Percentiles rank a stretch among this genome's conserved stretches.
Conservation (phyloP, 2,888 invertebrate genomes). For the Iselma pallidipennis region DNA sequence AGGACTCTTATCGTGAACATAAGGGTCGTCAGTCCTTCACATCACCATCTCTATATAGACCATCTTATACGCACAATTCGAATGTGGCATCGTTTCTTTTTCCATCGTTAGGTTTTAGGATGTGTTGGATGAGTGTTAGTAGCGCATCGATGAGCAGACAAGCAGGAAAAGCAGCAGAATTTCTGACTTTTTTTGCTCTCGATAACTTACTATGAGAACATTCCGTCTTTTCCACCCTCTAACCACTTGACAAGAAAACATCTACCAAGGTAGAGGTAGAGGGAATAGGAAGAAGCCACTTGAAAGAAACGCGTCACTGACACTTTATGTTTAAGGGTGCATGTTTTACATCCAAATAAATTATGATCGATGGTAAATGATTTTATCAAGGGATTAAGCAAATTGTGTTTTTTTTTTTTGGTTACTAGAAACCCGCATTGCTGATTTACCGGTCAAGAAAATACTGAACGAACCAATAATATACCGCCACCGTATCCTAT, state of each 20-base stretch:
- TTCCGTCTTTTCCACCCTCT: not conserved
- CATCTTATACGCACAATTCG: not conserved
- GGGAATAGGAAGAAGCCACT: not conserved
- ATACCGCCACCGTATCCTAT: too few relatives aligned
- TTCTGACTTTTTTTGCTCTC: not conserved
- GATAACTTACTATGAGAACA: too few relatives aligned
- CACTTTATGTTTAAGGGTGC: not conserved
- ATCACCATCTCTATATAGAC: not conserved
- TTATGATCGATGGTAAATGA: too few relatives aligned
- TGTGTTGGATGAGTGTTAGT: not conserved
- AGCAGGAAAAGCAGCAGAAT: not conserved
- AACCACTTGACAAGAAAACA: not conserved
- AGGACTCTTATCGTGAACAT: not conserved
- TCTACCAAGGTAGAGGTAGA: not conserved
- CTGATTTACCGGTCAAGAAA: too few relatives aligned
- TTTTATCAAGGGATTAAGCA: not conserved
- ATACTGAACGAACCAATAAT: too few relatives aligned
- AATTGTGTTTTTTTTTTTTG: not conserved
- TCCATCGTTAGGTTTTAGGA: not conserved
- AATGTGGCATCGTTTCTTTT: not conserved
- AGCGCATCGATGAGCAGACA: not conserved
- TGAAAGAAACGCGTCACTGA: not conserved
- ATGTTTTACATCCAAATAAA: not conserved
- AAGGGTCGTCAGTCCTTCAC: not conserved
- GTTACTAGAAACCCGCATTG: too few relatives aligned